These are phyloP conservation scores for Mellivora capensis DNA, from an alignment of 2,113 vertebrate genomes.

Conservation along the genomic window DNA sequence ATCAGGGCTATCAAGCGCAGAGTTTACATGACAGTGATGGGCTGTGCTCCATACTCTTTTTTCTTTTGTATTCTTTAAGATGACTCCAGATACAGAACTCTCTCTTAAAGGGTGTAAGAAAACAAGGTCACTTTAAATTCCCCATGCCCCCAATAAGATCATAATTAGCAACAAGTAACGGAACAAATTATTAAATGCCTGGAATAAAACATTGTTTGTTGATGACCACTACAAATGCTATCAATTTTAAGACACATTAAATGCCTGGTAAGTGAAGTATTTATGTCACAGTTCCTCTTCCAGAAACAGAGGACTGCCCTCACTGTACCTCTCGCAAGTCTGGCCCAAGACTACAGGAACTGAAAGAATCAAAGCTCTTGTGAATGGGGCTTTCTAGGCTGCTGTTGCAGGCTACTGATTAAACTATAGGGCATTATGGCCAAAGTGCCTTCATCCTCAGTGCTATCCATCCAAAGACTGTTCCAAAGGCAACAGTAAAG, in stretches of 20 bases:
- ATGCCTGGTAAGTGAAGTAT: neutral
- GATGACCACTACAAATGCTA: neutral
- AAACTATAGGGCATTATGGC: neutral
- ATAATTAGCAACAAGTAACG: neutral
- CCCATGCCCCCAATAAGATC: neutral
- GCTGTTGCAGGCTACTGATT: neutral
- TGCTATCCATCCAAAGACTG: neutral
- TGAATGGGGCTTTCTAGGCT: rapidly evolving
- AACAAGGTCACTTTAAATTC: neutral
- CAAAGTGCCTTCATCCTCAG: neutral
- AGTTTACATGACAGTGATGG: neutral
- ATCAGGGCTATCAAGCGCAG: neutral
- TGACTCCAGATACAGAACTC: neutral
- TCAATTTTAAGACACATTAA: neutral
- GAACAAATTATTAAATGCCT: neutral
- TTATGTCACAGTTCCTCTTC: neutral
- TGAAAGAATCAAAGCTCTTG: neutral
- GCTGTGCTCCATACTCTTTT: neutral
- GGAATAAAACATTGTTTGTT: neutral
- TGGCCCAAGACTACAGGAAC: neutral
- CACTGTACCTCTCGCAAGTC: neutral
- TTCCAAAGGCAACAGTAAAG: neutral
- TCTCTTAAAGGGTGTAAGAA: neutral
- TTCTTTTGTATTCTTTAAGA: neutral
- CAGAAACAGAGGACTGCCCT: neutral